Evolutionary conservation across 2,797 vertebrate genomes (phyloP).

Genomic region (Sebastes nivosus): DNA sequence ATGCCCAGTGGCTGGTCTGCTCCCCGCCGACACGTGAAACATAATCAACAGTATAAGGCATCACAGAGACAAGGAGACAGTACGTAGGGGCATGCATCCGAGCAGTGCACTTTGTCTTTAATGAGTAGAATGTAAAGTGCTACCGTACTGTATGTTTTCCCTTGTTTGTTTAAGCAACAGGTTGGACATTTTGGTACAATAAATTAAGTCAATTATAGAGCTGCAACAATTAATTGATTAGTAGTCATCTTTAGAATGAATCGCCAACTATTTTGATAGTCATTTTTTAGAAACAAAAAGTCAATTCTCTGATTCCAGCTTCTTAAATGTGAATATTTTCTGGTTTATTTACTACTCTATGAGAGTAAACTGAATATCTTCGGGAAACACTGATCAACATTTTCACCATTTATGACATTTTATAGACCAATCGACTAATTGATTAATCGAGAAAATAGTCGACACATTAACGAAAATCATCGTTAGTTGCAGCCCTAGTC

Average conservation of each 20-base stretch:
- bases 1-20: slow-evolving; percentile 48
- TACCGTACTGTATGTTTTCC: not conserved
- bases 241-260: not conserved
- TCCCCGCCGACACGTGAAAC: slow-evolving; percentile 24
- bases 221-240: not conserved
- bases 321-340: too few species aligned
- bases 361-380: too few species aligned
- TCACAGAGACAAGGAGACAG: not conserved
- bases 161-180: not conserved
- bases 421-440: too few species aligned
- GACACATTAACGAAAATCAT: too few species aligned
- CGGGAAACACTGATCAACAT: too few species aligned
- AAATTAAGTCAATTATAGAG: not conserved
- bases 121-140: not conserved
- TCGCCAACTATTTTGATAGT: too few species aligned
- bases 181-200: not conserved
- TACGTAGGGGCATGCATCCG: not conserved
- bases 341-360: too few species aligned
- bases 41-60: slow-evolving; percentile 22
- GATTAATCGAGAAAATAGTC: too few species aligned
- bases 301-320: too few species aligned
- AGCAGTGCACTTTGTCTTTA: not conserved
- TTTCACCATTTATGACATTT: too few species aligned
- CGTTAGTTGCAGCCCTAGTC: not conserved
- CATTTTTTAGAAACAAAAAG: too few species aligned